Evolutionary conservation across 2,113 vertebrate genomes (phyloP), one percentile per base, ranked within the genome.

Genomic region (Verasper variegatus): DNA sequence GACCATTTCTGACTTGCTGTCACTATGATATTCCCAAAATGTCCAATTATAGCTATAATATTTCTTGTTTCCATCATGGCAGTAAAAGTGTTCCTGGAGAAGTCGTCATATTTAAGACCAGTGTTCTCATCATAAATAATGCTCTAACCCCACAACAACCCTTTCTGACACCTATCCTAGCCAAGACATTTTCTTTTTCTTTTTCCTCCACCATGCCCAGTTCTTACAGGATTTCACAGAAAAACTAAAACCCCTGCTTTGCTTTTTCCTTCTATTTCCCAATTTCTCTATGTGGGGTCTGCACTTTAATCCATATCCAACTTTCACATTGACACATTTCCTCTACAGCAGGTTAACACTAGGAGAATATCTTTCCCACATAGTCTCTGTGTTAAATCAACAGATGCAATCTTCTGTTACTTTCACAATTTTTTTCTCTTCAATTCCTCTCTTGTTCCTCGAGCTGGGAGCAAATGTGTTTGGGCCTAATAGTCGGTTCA

Each of bases 161-260:
- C 42, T 6, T 7, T 57, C 23, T 71, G 64, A 57, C 59, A 35
- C 37, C 0, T 65, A 55, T 71, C 51, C 64, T 85, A 59, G 71
- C 68, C 42, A 64, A n/a, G 7, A 49, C 52, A 57, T 70, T 49
- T 35, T 24, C 59, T 40, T 15, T 35, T 1, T 2, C 11, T 42
- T 62, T 67, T 45, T 42, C n/a, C 26, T 13, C 37, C 17, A 61
- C 76, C 82, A 67, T 81, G 78, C 82, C 78, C 65, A 62, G 62
- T 63, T 76, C 83, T 83, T 67, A 52, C 83, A 65, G 71, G 89
- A 87, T 69, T 56, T 74, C 70, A 74, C 65, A 75, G 76, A 76
- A 80, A 82, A 83, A 59, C 63, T 71, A 35, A 73, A 61, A 42
- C 57, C 62, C 65, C 60, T 65, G 47, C 65, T 55, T 69, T 60